These are phyloP conservation scores for Austrofundulus limnaeus DNA, from an alignment of 2,113 vertebrate species.

Conservation along the genomic window DNA sequence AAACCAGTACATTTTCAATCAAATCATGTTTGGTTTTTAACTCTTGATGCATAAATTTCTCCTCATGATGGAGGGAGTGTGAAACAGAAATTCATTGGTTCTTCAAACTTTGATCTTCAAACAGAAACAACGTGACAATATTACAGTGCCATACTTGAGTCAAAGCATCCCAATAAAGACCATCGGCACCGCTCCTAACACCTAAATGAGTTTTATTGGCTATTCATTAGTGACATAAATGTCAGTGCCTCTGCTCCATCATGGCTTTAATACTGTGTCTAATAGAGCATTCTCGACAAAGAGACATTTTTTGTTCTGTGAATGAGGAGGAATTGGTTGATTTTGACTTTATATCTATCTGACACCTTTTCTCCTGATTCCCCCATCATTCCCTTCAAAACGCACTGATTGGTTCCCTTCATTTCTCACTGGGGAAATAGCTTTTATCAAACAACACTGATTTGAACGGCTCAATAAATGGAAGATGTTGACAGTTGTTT, in stretches of 20 bases:
- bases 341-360: not conserved
- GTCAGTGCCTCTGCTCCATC: not conserved
- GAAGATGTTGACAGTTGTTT: not conserved
- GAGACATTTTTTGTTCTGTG: not conserved
- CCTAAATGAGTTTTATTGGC: too few relatives aligned
- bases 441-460: slow-evolving; percentile 13
- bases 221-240: too few relatives aligned
- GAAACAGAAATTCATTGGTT: too few relatives aligned
- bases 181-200: too few relatives aligned
- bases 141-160: too few relatives aligned
- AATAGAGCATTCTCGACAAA: not conserved
- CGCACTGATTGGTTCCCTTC: not conserved
- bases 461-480: not conserved
- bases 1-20: too few relatives aligned
- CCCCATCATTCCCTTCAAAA: slow-evolving; percentile 1
- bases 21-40: too few relatives aligned
- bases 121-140: too few relatives aligned
- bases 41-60: too few relatives aligned
- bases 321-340: not conserved
- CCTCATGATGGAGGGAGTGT: too few relatives aligned
- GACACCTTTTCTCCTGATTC: not conserved
- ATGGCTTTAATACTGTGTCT: not conserved
- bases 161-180: too few relatives aligned
- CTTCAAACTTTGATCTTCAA: too few relatives aligned
- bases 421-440: not conserved